phyloP scores from a whole-genome alignment of 2,888 invertebrate species.

The Hydraecia micacea region DNA sequence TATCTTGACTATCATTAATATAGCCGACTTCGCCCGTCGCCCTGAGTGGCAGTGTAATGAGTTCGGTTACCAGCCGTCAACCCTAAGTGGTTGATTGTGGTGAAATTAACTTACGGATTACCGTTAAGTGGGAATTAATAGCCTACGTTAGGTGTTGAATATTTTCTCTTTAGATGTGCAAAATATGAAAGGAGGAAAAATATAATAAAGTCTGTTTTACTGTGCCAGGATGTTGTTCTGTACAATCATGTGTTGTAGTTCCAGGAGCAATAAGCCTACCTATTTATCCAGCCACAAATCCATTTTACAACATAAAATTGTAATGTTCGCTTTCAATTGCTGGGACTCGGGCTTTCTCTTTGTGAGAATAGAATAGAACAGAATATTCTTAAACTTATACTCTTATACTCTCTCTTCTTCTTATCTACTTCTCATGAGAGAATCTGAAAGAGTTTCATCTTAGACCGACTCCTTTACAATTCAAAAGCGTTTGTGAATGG shows the following conservation, averaged over 20 bases:
- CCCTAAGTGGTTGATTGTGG: conserved; percentile 74
- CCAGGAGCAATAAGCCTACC: neutral
- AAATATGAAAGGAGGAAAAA: neutral
- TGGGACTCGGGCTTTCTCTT: neutral
- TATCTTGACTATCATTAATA: conserved; percentile 63
- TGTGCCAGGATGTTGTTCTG: neutral
- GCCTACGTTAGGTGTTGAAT: conserved; percentile 38
- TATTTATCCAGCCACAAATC: neutral
- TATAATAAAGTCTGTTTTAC: neutral
- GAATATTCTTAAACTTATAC: no score
- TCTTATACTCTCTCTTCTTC: no score
- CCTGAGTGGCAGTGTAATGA: conserved; percentile 79
- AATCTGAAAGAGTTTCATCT: no score
- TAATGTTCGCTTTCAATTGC: neutral
- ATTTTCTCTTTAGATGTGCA: neutral
- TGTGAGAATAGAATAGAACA: no score
- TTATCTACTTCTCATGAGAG: no score
- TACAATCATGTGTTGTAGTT: neutral
- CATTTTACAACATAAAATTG: neutral
- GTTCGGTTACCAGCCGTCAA: conserved; percentile 60
- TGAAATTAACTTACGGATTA: conserved; percentile 71
- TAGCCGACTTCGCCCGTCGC: conserved; percentile 59
- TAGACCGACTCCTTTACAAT: neutral
- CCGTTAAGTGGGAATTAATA: conserved; percentile 63
- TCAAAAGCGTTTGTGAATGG: neutral